Conservation (phyloP, 2,113 vertebrate genomes). For the Girardinichthys multiradiatus region DNA sequence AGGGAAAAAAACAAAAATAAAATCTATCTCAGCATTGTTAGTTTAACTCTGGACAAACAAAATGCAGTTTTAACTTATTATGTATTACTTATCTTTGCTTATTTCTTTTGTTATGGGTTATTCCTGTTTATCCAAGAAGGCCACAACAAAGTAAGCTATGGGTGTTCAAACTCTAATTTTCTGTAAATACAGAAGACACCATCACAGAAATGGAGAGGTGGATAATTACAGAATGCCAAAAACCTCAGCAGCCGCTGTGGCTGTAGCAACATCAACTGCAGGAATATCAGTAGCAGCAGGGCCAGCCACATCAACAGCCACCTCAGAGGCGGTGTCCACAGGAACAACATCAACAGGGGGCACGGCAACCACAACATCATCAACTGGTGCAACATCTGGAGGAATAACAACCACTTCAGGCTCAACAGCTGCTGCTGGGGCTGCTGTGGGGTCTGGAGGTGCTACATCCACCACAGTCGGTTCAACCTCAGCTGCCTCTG, state of each 20-base stretch:
- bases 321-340: constrained; percentile 38
- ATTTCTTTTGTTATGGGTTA: constrained; percentile 3
- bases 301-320: constrained; percentile 25
- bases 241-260: constrained; percentile 16
- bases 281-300: neutral
- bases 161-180: neutral
- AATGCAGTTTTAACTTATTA: constrained; percentile 18
- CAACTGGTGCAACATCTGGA: constrained; percentile 37
- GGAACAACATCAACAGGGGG: constrained; percentile 40
- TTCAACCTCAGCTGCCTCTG: constrained; percentile 46
- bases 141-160: neutral
- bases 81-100: constrained; percentile 1
- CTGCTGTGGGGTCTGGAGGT: constrained; percentile 32
- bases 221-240: constrained; percentile 32
- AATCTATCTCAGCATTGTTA: no score
- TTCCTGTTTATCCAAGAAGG: neutral
- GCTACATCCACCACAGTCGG: constrained; percentile 46
- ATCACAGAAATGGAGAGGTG: neutral
- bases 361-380: constrained; percentile 33
- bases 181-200: neutral
- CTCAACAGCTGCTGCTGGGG: constrained; percentile 24
- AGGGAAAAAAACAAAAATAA: neutral
- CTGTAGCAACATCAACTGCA: constrained; percentile 12
- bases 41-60: constrained; percentile 3
- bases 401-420: constrained; percentile 39